phyloP scores from a whole-genome alignment of 1,140 invertebrate genomes.

The Drosophila tani region DNA sequence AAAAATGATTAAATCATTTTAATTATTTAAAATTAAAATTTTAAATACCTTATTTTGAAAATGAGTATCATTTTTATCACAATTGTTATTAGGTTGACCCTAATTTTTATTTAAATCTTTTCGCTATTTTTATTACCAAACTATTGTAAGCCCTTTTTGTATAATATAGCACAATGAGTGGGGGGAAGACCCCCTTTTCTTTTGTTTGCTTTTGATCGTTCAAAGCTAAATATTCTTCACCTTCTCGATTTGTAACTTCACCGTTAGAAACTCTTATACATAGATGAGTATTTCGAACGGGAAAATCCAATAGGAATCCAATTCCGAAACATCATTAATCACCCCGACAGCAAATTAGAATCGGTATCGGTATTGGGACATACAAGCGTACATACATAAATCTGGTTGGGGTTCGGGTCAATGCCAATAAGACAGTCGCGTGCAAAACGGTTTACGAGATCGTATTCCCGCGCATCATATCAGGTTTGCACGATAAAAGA shows the following conservation, averaged over 20 bases:
- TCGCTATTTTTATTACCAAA: neutral
- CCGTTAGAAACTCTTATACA: slow-evolving; percentile 32
- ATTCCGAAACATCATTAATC: slow-evolving; percentile 32
- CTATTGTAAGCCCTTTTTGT: neutral
- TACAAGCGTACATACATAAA: neutral
- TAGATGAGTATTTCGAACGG: slow-evolving; percentile 36
- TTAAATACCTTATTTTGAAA: no score
- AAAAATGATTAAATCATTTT: no score
- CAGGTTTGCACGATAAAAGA: slow-evolving; percentile 71
- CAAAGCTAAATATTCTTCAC: slow-evolving; percentile 24
- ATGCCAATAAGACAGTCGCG: slow-evolving; percentile 81
- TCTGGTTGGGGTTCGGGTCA: slow-evolving; percentile 45
- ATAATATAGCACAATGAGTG: no score
- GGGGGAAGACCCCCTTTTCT: neutral
- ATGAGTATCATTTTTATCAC: no score
- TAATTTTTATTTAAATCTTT: no score
- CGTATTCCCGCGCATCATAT: slow-evolving; percentile 63
- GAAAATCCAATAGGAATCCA: slow-evolving; percentile 32
- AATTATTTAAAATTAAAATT: no score
- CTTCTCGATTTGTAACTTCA: slow-evolving; percentile 23
- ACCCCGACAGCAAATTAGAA: slow-evolving; percentile 37
- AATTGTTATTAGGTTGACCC: no score
- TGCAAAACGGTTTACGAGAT: slow-evolving; percentile 64
- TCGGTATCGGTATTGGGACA: slow-evolving; percentile 20
- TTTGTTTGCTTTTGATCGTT: slow-evolving; percentile 14